These are phyloP conservation scores for Speoplatyrhinus poulsoni DNA, from an alignment of 2,113 vertebrate genomes.

Conservation along the genomic window DNA sequence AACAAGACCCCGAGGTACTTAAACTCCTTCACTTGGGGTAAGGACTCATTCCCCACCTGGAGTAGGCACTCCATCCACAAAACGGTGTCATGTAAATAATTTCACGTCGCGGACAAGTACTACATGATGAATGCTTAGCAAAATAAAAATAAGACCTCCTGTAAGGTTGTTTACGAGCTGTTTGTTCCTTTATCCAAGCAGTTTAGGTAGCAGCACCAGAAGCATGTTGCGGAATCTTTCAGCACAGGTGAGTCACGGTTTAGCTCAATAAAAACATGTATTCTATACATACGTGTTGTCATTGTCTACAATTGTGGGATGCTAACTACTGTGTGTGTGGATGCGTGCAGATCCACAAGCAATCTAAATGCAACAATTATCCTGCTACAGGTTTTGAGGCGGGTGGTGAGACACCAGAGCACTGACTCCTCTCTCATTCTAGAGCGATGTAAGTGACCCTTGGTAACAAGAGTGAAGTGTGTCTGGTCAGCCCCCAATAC, in stretches of 20 bases:
- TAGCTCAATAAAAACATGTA: not conserved
- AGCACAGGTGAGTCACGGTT: conserved; percentile 59
- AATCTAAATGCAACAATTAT: not conserved
- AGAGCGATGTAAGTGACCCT: conserved; percentile 83
- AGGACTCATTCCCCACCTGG: too few relatives aligned
- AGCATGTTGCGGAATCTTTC: conserved; percentile 72
- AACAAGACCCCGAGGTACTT: too few relatives aligned
- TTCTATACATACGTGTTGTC: not conserved
- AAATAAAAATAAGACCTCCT: too few relatives aligned
- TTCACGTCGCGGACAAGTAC: too few relatives aligned
- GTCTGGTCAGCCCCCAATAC: not conserved
- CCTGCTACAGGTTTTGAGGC: conserved; percentile 78
- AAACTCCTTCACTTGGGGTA: too few relatives aligned
- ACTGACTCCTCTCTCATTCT: conserved; percentile 79
- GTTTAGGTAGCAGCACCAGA: not conserved
- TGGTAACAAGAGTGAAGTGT: not conserved
- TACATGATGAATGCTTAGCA: too few relatives aligned
- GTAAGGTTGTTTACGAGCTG: not conserved
- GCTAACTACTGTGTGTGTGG: not conserved
- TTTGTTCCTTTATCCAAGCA: not conserved
- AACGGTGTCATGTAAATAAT: too few relatives aligned
- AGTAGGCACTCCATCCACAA: too few relatives aligned
- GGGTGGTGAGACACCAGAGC: conserved; percentile 79
- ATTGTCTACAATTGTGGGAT: not conserved
- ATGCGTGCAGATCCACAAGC: not conserved